A percentile compares a stretch with the other conserved stretches of the same genome.
Conservation (phyloP, 2,888 invertebrate species). For the Drepana falcataria region DNA sequence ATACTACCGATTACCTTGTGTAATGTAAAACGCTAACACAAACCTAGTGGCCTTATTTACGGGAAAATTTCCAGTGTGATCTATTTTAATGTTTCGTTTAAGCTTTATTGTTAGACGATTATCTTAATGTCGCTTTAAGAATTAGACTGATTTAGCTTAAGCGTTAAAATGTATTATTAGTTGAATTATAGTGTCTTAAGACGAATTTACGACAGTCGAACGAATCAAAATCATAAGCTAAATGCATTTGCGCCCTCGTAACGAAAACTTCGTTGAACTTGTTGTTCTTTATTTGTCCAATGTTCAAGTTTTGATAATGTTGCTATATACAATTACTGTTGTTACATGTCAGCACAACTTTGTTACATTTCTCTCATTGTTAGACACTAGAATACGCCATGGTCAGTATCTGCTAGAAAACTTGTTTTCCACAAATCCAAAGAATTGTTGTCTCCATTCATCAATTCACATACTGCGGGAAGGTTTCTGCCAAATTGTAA, state of each 20-base stretch:
- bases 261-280: slow-evolving; percentile 7
- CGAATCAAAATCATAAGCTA: slow-evolving; percentile 30
- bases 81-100: slow-evolving; percentile 58
- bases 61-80: slow-evolving; percentile 69
- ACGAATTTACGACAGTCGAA: slow-evolving; percentile 57
- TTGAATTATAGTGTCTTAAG: slow-evolving; percentile 60
- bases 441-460: slow-evolving; percentile 39
- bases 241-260: slow-evolving; percentile 6
- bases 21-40: slow-evolving; percentile 16
- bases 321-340: too few species aligned
- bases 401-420: slow-evolving; percentile 54
- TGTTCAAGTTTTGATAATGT: background rate
- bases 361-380: slow-evolving; percentile 32
- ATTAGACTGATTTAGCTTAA: slow-evolving; percentile 79
- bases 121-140: slow-evolving; percentile 72
- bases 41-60: slow-evolving; percentile 66
- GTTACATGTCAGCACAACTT: background rate
- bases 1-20: background rate
- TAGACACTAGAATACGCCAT: slow-evolving; percentile 25
- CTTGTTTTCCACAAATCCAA: slow-evolving; percentile 46
- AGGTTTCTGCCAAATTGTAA: slow-evolving; percentile 64
- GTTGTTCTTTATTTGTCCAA: background rate
- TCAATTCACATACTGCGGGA: slow-evolving; percentile 16
- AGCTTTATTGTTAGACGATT: slow-evolving; percentile 73
- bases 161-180: slow-evolving; percentile 73